Percentiles rank a stretch among this genome's conserved stretches.
Conservation (phyloP, 1,140 invertebrate genomes). For the Temnothorax curvispinosus region DNA sequence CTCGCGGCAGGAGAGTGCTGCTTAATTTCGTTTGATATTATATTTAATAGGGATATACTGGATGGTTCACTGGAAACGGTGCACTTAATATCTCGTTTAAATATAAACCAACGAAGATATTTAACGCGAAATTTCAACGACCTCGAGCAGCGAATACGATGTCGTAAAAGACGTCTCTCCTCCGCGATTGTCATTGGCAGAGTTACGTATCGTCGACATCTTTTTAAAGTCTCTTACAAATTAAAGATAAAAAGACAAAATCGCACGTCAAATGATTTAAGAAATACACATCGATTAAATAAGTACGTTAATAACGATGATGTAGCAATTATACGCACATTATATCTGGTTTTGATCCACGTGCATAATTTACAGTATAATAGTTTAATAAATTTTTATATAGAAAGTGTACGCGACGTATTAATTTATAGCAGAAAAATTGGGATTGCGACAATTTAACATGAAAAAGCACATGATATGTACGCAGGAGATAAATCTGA, state of each 20-base stretch:
- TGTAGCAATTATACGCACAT: not conserved
- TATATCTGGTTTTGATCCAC: not conserved
- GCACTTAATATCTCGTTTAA: not conserved
- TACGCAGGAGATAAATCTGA: not conserved
- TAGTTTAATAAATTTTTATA: not conserved
- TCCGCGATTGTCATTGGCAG: not conserved
- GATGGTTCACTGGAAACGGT: slow-evolving; percentile 28
- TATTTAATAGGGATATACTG: slow-evolving; percentile 29
- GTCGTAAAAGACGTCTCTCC: not conserved
- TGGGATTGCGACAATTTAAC: not conserved
- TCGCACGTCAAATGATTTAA: not conserved
- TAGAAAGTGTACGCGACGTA: not conserved
- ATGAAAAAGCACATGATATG: not conserved
- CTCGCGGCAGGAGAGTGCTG: slow-evolving; percentile 3
- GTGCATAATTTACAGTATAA: not conserved
- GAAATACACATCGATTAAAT: not conserved
- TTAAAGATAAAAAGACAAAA: not conserved
- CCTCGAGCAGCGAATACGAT: not conserved
- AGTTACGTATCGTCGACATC: not conserved
- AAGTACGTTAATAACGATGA: not conserved
- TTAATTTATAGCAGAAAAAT: not conserved
- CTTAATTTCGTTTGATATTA: slow-evolving; percentile 59
- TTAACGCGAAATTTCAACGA: not conserved
- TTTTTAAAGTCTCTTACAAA: not conserved
- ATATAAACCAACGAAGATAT: not conserved